Evolutionary conservation across 2,888 invertebrate genomes (phyloP), one percentile per base, ranked within the genome.

Genomic region (Epistrophe eligans): DNA sequence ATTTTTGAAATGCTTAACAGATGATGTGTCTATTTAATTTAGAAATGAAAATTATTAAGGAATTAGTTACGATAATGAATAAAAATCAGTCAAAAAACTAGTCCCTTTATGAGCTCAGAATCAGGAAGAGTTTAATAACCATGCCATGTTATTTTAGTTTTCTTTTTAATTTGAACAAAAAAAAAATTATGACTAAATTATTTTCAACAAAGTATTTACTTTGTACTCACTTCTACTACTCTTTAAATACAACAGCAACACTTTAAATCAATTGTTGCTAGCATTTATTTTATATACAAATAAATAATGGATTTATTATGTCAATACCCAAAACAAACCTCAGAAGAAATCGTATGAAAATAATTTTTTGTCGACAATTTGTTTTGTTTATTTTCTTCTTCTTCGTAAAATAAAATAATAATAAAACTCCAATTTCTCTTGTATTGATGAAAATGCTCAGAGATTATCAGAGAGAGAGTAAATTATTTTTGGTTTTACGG

Each of bases 261-360:
- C 58, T 58, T 38, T 0, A 35, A 58, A 58, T 58, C 58, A 58
- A 17, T 58, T 58, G 58, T 58, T 58, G 58, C 35, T 58, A 17
- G 4, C 35, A 17, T 11, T 6, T 7, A n/a, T n/a, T n/a, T n/a
- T n/a, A n/a, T n/a, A n/a, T 6, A 32, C 32, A 32, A 2, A 35
- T 10, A 55, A 28, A 57, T 35, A 35, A 58, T 11, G 11, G 3
- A 24, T 24, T 9, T 6, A 6, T 17, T 2, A 15, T 17, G n/a
- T 7, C 6, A 35, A 58, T 35, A 11, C 17, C 35, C 35, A 58
- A 58, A 58, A 17, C 17, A 35, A 55, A 11, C 38, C 35, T 38
- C 58, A 58, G 17, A 6, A 11, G 58, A 38, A 58, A 35, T 58
- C 17, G 15, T 9, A n/a, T 35, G 17, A 35, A 58, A 11, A 58